Evolutionary conservation across 1,140 invertebrate species (phyloP).

Genomic region (Mercenaria mercenaria): DNA sequence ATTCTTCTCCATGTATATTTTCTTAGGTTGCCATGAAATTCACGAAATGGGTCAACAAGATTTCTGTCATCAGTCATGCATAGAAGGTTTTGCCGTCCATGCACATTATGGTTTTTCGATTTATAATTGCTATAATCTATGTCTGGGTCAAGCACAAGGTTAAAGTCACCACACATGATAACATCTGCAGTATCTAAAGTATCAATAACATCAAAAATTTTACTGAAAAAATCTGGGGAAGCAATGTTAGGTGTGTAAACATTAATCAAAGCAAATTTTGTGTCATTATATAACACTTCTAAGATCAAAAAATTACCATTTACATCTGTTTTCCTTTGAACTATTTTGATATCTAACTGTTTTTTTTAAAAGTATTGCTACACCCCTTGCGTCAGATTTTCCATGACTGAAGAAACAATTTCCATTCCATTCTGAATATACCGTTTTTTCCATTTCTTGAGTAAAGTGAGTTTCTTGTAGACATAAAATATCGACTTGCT

Average conservation of each 20-base stretch:
- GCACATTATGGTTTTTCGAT: too few relatives aligned
- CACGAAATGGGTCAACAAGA: too few relatives aligned
- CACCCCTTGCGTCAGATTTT: background rate
- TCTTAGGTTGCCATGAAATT: too few relatives aligned
- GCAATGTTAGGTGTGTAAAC: background rate
- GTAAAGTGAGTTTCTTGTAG: slow-evolving; percentile 55
- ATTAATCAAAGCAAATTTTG: background rate
- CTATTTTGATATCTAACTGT: background rate
- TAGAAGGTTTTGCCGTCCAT: too few relatives aligned
- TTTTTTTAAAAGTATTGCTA: background rate
- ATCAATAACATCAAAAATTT: too few relatives aligned
- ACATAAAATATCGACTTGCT: slow-evolving; percentile 41
- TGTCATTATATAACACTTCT: too few relatives aligned
- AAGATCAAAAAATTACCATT: background rate
- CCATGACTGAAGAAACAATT: background rate
- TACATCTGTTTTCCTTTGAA: background rate
- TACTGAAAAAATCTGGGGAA: background rate
- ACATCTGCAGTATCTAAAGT: too few relatives aligned
- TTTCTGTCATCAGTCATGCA: too few relatives aligned
- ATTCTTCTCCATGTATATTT: too few relatives aligned
- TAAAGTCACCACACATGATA: too few relatives aligned
- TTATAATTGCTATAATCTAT: too few relatives aligned
- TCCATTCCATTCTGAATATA: background rate
- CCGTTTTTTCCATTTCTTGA: slow-evolving; percentile 16
- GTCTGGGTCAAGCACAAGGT: too few relatives aligned